Evolutionary conservation across 2,113 vertebrate species (phyloP).

Genomic region (Chaetorhynchus papuensis): DNA sequence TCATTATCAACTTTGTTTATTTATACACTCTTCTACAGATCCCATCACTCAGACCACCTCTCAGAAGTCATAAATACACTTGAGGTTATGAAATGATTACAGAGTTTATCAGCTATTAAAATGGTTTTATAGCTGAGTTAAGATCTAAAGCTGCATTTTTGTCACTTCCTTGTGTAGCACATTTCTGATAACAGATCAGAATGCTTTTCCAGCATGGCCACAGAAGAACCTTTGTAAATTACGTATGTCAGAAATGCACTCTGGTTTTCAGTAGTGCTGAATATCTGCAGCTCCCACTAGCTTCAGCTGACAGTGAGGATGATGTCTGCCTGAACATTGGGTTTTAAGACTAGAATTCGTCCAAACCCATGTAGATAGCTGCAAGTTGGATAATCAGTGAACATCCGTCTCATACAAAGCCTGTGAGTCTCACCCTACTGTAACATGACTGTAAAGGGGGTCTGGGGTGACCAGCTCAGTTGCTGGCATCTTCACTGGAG

Average conservation of each 20-base stretch:
- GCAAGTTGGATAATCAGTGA: not conserved
- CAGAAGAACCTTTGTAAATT: not conserved
- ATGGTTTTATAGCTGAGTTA: not conserved
- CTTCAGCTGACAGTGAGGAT: not conserved
- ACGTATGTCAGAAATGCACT: not conserved
- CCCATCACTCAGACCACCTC: not conserved
- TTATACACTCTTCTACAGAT: not conserved
- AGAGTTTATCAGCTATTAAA: not conserved
- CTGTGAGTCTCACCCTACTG: not conserved
- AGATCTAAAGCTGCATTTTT: not conserved
- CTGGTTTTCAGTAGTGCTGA: not conserved
- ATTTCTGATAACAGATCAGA: not conserved
- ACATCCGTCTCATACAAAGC: not conserved
- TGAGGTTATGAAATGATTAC: not conserved
- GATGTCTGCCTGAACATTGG: not conserved
- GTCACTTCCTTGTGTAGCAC: not conserved
- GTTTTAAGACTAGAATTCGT: not conserved
- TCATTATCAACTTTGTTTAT: not conserved
- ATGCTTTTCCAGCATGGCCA: not conserved
- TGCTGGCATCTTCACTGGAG: not conserved
- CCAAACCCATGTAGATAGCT: fast-evolving
- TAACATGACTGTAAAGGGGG: not conserved
- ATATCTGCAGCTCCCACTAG: not conserved
- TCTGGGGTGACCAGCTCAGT: not conserved
- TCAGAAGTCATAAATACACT: not conserved